Evolutionary conservation across 2,797 vertebrate genomes (phyloP).

Genomic region (Lepus oiostolus): DNA sequence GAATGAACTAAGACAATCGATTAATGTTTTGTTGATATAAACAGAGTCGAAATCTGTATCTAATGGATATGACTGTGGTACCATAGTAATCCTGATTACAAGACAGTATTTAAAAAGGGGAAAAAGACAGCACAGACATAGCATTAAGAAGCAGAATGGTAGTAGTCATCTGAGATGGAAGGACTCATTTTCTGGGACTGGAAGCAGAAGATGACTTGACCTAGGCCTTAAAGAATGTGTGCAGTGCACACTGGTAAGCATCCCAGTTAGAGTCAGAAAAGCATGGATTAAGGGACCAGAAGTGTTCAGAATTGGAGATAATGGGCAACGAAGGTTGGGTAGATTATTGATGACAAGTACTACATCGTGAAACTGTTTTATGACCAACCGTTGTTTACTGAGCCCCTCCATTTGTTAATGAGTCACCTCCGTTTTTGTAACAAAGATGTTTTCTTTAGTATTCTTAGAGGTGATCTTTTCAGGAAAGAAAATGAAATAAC

Average conservation of each 20-base stretch:
- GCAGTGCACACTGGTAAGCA: neutral
- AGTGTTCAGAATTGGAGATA: neutral
- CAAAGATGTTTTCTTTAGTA: slow-evolving; percentile 31
- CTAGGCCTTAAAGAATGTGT: neutral
- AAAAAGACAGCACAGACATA: neutral
- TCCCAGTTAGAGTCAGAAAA: neutral
- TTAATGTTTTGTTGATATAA: neutral
- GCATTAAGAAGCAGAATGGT: neutral
- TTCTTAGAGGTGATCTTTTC: slow-evolving; percentile 11
- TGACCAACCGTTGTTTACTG: neutral
- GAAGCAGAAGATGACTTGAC: neutral
- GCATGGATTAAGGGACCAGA: neutral
- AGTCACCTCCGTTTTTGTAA: slow-evolving; percentile 1
- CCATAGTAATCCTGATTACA: slow-evolving; percentile 3
- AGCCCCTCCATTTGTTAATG: neutral
- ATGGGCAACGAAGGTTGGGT: neutral
- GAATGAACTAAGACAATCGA: neutral
- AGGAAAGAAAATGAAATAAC: neutral
- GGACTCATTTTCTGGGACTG: too few species aligned
- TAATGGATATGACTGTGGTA: neutral
- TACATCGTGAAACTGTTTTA: neutral
- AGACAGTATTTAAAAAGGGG: neutral
- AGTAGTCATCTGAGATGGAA: neutral
- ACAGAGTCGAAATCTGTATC: neutral
- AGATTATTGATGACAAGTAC: neutral